phyloP scores from a whole-genome alignment of 1,140 invertebrate genomes.

The Formica exsecta region DNA sequence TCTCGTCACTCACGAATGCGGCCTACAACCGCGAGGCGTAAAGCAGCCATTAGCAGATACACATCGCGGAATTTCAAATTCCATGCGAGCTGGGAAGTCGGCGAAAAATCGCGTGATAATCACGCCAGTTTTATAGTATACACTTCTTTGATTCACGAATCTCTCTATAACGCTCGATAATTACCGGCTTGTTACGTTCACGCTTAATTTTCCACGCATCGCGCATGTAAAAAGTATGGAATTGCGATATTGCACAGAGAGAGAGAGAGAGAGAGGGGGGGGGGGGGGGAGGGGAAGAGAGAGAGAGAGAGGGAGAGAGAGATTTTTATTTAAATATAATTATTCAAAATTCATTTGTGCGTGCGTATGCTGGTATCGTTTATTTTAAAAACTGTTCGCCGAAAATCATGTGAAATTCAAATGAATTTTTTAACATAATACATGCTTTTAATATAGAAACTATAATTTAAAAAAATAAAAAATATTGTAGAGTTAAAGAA shows the following conservation, averaged over 20 bases:
- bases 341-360: not conserved
- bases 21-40: constrained; percentile 40
- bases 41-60: constrained; percentile 59
- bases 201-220: not conserved
- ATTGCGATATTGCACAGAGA: not conserved
- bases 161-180: constrained; percentile 21
- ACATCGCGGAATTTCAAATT: constrained; percentile 60
- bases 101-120: constrained; percentile 59
- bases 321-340: not conserved
- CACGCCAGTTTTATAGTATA: constrained; percentile 2
- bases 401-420: not conserved
- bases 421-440: not conserved
- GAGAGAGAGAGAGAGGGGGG: too few relatives aligned
- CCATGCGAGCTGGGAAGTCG: constrained; percentile 36
- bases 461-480: not conserved
- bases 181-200: constrained; percentile 28
- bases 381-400: not conserved
- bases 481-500: constrained; percentile 3
- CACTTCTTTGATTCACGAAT: constrained; percentile 46
- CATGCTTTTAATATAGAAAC: too few relatives aligned
- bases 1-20: constrained; percentile 47
- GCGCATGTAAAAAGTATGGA: not conserved
- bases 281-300: too few relatives aligned
- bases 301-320: too few relatives aligned
- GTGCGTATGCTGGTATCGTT: too few relatives aligned